Percentiles rank a stretch among this genome's conserved stretches.
These are phyloP conservation scores for Micropoecilia bifurca DNA, from an alignment of 2,797 vertebrate species.

Conservation along the genomic window DNA sequence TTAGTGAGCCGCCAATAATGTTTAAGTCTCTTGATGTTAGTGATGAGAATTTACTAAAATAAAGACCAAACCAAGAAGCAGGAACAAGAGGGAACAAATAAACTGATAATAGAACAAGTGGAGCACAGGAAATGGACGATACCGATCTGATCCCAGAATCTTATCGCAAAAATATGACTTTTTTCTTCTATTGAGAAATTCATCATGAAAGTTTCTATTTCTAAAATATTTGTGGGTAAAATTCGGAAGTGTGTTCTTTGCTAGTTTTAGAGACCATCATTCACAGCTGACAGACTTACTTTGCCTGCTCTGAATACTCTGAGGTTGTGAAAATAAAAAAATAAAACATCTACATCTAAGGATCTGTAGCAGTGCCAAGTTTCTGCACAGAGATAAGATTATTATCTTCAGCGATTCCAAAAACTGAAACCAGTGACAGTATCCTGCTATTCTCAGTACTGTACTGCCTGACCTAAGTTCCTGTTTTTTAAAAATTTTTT, in stretches of 20 bases:
- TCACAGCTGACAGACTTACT: not conserved
- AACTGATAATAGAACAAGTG: not conserved
- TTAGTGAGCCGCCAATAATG: not conserved
- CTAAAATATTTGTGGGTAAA: slow-evolving; percentile 1
- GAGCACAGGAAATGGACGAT: not conserved
- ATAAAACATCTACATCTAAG: not conserved
- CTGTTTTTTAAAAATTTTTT: not conserved
- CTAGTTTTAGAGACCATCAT: not conserved
- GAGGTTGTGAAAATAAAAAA: not conserved
- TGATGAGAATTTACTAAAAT: too few species aligned
- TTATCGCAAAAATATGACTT: not conserved
- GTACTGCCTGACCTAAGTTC: not conserved
- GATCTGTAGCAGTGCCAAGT: not conserved
- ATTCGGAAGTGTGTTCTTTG: not conserved
- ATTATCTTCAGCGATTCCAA: not conserved
- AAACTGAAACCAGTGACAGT: not conserved
- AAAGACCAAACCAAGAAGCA: not conserved
- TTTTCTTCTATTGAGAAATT: not conserved
- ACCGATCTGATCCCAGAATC: not conserved
- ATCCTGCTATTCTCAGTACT: slow-evolving; percentile 5
- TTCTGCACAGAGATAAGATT: not conserved
- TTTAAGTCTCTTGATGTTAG: not conserved
- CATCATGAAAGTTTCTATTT: not conserved
- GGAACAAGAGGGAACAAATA: not conserved
- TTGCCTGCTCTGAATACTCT: not conserved